Conservation (phyloP, 1,140 invertebrate species). For the Sycophila sp. region DNA sequence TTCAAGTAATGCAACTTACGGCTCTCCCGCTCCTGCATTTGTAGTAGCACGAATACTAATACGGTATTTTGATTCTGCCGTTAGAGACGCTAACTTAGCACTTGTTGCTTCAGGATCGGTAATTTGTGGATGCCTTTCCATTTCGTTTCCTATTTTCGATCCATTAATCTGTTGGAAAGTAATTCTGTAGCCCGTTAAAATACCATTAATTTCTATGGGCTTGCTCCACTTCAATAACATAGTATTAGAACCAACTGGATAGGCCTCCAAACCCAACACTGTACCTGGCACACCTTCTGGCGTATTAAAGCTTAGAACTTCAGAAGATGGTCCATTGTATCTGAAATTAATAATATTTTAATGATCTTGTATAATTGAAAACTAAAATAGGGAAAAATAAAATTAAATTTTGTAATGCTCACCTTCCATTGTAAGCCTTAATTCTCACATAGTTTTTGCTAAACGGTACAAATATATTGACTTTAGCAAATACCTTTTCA, state of each 20-base stretch:
- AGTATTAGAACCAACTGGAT: conserved; percentile 88
- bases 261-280: conserved; percentile 84
- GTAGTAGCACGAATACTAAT: conserved; percentile 87
- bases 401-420: too few species aligned
- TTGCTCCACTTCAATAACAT: conserved; percentile 91
- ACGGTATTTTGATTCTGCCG: conserved; percentile 88
- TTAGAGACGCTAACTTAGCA: conserved; percentile 86
- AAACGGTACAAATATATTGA: conserved; percentile 88
- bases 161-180: conserved; percentile 86
- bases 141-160: conserved; percentile 73
- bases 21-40: conserved; percentile 82
- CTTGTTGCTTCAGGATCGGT: conserved; percentile 77
- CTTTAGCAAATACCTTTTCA: conserved; percentile 76
- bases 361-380: too few species aligned
- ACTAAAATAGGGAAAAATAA: too few species aligned
- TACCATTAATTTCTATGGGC: conserved; percentile 92
- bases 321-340: conserved; percentile 90
- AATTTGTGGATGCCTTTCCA: conserved; percentile 81
- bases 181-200: conserved; percentile 91
- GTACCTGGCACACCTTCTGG: conserved; percentile 94
- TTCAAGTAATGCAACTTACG: conserved; percentile 62
- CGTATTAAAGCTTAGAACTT: conserved; percentile 84
- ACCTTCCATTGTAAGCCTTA: conserved; percentile 87
- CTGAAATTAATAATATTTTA: too few species aligned
- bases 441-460: conserved; percentile 91